These are phyloP conservation scores for Andrena chrysosceles DNA, from an alignment of 2,888 invertebrate species.

Conservation along the genomic window DNA sequence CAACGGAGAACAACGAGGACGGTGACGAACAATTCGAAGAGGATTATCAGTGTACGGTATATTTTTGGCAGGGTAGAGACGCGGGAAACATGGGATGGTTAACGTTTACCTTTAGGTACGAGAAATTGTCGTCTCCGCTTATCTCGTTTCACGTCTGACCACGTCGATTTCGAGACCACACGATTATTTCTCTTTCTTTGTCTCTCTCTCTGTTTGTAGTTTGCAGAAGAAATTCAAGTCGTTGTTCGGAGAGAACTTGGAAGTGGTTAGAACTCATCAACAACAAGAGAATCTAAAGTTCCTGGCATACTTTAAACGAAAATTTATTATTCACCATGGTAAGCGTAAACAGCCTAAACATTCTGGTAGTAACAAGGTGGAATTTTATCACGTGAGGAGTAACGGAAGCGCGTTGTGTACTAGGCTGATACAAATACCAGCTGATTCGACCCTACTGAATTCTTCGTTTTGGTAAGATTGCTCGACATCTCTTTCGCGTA, in stretches of 20 bases:
- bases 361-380: slow-evolving; percentile 86
- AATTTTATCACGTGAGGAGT: slow-evolving; percentile 97
- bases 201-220: slow-evolving; percentile 79
- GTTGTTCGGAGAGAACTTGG: slow-evolving; percentile 94
- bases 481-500: neutral
- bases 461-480: slow-evolving; percentile 95
- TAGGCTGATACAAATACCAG: slow-evolving; percentile 94
- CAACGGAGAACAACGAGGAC: slow-evolving; percentile 87
- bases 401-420: slow-evolving; percentile 98
- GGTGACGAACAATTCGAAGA: slow-evolving; percentile 87
- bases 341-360: slow-evolving; percentile 88
- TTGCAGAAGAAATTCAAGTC: slow-evolving; percentile 96
- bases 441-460: slow-evolving; percentile 94
- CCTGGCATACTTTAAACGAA: slow-evolving; percentile 97
- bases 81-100: slow-evolving; percentile 99
- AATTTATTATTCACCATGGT: slow-evolving; percentile 96
- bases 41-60: slow-evolving; percentile 97
- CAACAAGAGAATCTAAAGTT: slow-evolving; percentile 99
- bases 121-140: neutral
- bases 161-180: neutral
- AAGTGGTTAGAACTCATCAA: slow-evolving; percentile 98
- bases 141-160: too few species aligned
- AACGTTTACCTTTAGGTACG: slow-evolving; percentile 96
- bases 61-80: slow-evolving; percentile 99
- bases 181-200: slow-evolving; percentile 74